A percentile compares a stretch with the other conserved stretches of the same genome.
phyloP scores from a whole-genome alignment of 2,888 invertebrate species.

The Escarpia spicata region DNA sequence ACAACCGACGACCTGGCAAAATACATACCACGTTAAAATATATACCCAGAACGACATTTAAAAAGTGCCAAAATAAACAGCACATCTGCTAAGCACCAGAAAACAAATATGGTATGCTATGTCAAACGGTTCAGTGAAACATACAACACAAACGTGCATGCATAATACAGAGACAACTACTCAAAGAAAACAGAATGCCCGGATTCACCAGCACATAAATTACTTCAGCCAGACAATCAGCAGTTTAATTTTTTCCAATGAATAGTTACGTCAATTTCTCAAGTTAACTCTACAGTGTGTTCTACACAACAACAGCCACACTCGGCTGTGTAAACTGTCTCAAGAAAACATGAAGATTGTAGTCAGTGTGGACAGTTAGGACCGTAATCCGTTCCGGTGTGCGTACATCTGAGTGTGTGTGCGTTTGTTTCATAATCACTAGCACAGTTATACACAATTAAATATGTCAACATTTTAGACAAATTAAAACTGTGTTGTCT shows the following conservation, averaged over 20 bases:
- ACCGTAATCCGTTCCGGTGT: background rate
- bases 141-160: background rate
- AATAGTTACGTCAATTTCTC: background rate
- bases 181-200: background rate
- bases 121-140: background rate
- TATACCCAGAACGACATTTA: background rate
- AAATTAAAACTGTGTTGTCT: background rate
- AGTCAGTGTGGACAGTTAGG: background rate
- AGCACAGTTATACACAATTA: background rate
- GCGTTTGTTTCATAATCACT: background rate
- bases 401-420: background rate
- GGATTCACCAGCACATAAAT: background rate
- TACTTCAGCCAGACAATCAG: background rate
- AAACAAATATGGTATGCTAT: background rate
- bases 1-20: background rate
- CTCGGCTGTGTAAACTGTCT: no score
- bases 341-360: no score
- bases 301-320: no score
- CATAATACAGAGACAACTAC: background rate
- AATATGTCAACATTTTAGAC: background rate
- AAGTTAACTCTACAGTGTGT: background rate
- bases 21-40: background rate
- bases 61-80: background rate
- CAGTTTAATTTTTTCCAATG: background rate
- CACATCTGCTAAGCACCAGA: background rate